Base-by-base conservation (phyloP, 2,888 invertebrate species). In the Cheilosia variabilis region DNA sequence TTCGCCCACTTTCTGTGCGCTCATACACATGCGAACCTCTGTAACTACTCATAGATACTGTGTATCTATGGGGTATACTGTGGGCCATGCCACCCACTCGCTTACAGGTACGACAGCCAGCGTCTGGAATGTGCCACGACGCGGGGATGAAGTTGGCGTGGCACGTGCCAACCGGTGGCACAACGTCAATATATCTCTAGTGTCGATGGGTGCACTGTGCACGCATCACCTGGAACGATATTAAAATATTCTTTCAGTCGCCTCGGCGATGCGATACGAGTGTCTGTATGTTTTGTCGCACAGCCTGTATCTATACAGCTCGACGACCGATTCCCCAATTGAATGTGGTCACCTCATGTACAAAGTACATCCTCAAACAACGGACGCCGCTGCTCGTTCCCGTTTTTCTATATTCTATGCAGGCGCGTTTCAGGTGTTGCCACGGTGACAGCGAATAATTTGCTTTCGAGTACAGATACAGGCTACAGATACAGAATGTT, bases 241-340 rank as follows among this genome's bases (percentile, higher is more conserved):
- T 84, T 79, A 84, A 84, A 75, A 69, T 84, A 79, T 79, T 79
- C 79, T 71, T 69, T 84, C 69, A 58, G 66, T 57, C 27, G 37
- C 34, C 53, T 10, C 10, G 65, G 57, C 52, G 45, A 31, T 53
- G 15, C 10, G 22, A 27, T 62, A 27, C 27, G 2, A 9, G 31
- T 27, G 27, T 52, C 24, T 52, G 24, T 53, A 15, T 34, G 24
- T 58, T 53, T 37, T 37, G 37, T 37, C 13, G 37, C 19, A 34
- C n/a, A 65, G 45, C 65, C 63, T 63, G 17, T 60, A 41, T 45
- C 63, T 60, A 41, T 45, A 37, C 31, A 22, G 37, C 37, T 41
- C 41, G 34, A 22, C 41, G 55, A 57, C 13, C 50, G 50, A 63
- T 13, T 37, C 73, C 62, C 24, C 66, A 43, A 60, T 52, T 43